Percentiles rank a stretch among this genome's conserved stretches.
These are phyloP conservation scores for Cavia aperea DNA, from an alignment of 2,113 vertebrate genomes.

Conservation along the genomic window DNA sequence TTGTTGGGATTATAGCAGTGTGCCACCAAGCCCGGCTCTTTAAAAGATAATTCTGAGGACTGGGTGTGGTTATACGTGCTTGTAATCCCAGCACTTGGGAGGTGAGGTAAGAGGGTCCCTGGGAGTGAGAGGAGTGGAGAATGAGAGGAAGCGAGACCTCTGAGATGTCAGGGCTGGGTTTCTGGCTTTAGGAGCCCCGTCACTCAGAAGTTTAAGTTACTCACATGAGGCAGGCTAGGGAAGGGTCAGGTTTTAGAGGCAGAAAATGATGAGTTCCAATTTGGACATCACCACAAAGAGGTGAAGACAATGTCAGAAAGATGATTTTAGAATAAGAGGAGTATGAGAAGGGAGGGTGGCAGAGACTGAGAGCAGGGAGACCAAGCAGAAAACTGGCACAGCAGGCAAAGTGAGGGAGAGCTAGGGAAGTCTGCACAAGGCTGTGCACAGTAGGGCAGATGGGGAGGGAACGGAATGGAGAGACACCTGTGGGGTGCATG, in stretches of 20 bases:
- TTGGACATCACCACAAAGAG: neutral
- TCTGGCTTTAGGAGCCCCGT: neutral
- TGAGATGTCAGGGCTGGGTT: neutral
- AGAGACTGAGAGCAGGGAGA: neutral
- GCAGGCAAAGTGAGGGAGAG: neutral
- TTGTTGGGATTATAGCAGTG: too few relatives aligned
- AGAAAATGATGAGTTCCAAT: slow-evolving; percentile 16
- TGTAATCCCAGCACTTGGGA: neutral
- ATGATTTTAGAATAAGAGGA: neutral
- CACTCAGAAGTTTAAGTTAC: neutral
- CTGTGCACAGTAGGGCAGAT: neutral
- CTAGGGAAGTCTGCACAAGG: neutral
- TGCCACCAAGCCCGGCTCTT: too few relatives aligned
- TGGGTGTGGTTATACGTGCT: neutral
- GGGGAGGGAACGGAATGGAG: neutral
- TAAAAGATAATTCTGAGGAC: neutral
- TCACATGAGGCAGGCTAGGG: neutral
- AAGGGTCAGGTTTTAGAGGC: neutral
- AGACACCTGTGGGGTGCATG: neutral
- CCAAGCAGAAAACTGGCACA: neutral
- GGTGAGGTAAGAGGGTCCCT: neutral
- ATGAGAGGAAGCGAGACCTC: neutral
- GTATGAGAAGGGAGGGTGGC: neutral
- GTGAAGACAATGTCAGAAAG: neutral
- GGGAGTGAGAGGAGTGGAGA: neutral